Evolutionary conservation across 1,140 invertebrate genomes (phyloP).

Genomic region (Drosophila punjabiensis): DNA sequence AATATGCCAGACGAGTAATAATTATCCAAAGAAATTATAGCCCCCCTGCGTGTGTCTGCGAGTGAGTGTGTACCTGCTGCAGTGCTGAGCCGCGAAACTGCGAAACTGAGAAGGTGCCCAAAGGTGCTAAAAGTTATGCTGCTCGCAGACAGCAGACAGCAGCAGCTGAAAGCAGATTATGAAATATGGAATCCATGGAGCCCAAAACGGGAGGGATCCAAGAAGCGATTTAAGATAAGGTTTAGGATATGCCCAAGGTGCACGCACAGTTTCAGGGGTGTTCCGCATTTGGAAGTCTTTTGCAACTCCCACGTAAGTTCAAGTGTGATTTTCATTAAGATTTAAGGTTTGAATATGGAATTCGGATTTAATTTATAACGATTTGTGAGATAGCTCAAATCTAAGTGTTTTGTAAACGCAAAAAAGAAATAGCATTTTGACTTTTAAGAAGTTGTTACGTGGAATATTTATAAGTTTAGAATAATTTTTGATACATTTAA

Average conservation of each 20-base stretch:
- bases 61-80: constrained; percentile 35
- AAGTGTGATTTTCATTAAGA: constrained; percentile 14
- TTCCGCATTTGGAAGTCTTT: constrained; percentile 7
- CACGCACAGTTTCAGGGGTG: constrained; percentile 14
- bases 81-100: constrained; percentile 54
- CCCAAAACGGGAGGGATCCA: constrained; percentile 8
- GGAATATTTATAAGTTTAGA: background rate
- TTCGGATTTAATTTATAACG: background rate
- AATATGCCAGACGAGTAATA: constrained; percentile 62
- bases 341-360: background rate
- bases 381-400: background rate
- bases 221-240: constrained; percentile 22
- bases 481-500: background rate
- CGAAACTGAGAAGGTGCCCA: constrained; percentile 40
- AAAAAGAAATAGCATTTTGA: too few relatives aligned
- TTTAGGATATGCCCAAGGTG: constrained; percentile 2
- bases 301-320: background rate
- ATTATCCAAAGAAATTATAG: constrained; percentile 75
- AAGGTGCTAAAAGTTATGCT: constrained; percentile 63
- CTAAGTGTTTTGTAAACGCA: background rate
- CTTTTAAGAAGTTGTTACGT: background rate
- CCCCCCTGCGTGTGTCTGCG: constrained; percentile 16
- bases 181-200: constrained; percentile 45
- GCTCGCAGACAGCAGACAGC: constrained; percentile 29
- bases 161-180: constrained; percentile 46